Conservation (phyloP, 2,113 vertebrate species). For the Myotis lucifugus region DNA sequence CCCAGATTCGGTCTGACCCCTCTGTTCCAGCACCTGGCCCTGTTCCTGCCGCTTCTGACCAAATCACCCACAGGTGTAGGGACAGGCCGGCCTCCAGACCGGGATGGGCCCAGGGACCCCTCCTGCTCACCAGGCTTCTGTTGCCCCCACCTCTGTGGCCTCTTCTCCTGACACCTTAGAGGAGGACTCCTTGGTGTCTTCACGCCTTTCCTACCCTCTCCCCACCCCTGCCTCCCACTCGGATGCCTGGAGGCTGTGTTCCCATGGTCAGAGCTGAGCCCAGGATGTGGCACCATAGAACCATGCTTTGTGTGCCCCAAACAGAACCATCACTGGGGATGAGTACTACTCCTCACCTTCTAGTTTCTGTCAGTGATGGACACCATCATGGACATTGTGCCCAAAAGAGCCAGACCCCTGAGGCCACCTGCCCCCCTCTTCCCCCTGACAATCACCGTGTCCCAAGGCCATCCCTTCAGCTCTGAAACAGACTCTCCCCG, state of each 20-base stretch:
- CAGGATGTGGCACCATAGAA: background rate
- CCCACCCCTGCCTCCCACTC: rapidly evolving
- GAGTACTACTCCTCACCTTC: too few species aligned
- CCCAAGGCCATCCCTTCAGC: background rate
- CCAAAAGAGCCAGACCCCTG: background rate
- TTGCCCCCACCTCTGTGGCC: background rate
- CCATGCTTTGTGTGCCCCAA: background rate
- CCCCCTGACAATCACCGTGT: background rate
- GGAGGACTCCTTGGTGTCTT: background rate
- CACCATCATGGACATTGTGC: background rate
- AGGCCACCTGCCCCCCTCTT: background rate
- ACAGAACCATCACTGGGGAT: background rate
- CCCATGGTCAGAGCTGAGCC: background rate
- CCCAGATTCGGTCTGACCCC: background rate
- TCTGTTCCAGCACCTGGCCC: background rate
- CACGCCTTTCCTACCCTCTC: background rate
- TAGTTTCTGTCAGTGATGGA: background rate
- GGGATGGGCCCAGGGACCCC: background rate
- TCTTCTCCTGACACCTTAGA: background rate
- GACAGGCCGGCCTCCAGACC: background rate
- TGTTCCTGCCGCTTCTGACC: background rate
- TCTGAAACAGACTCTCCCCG: background rate
- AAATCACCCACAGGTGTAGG: background rate
- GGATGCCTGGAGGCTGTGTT: background rate
- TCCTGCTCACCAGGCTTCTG: rapidly evolving